Evolutionary conservation across 2,113 vertebrate species (phyloP).

Genomic region (Elephas maximus): DNA sequence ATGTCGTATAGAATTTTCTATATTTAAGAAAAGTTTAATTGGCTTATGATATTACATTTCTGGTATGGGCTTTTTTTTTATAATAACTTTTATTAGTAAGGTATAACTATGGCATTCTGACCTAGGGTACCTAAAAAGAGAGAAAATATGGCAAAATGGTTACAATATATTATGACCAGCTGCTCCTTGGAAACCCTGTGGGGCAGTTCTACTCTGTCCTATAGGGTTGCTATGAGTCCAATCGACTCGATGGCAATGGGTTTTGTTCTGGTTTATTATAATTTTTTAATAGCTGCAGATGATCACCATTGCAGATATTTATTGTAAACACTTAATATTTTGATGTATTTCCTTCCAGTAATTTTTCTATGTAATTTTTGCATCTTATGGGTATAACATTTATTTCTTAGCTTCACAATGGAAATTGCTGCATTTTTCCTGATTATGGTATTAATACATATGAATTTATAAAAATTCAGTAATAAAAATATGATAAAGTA

Average conservation of each 20-base stretch:
- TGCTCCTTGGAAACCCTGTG: no score
- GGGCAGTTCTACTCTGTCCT: no score
- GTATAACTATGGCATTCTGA: not conserved
- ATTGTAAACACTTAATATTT: not conserved
- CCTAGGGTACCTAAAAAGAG: not conserved
- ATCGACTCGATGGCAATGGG: no score
- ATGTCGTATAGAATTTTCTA: not conserved
- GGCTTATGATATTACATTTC: not conserved
- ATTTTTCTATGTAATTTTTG: not conserved
- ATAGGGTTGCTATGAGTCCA: no score
- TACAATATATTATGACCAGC: not conserved
- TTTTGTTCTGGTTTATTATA: not conserved
- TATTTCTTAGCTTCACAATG: not conserved
- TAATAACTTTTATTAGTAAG: not conserved
- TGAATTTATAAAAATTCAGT: not conserved
- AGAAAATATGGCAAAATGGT: not conserved
- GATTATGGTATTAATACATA: not conserved
- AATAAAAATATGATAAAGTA: not conserved
- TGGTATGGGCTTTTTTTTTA: not conserved
- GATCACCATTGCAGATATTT: not conserved
- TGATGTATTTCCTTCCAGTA: not conserved
- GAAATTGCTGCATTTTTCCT: not conserved
- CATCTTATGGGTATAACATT: not conserved
- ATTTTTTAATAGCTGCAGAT: not conserved
- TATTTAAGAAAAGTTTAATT: not conserved